A percentile compares a stretch with the other conserved stretches of the same genome.
Evolutionary conservation across 2,113 vertebrate species (phyloP).

Genomic region (Strix uralensis): DNA sequence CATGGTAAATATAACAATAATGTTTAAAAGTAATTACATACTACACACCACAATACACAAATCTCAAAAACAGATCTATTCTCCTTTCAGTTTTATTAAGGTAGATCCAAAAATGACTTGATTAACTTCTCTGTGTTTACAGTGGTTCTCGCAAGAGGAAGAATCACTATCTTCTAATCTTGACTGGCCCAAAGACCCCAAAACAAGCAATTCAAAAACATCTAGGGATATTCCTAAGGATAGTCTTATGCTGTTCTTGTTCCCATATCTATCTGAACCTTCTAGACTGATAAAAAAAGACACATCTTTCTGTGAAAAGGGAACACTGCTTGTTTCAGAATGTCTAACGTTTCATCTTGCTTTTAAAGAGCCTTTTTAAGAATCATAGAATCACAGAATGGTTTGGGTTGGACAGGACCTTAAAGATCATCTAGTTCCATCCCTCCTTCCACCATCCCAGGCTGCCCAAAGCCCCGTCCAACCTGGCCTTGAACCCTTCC

Average conservation of each 20-base stretch:
- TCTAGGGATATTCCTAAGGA: neutral
- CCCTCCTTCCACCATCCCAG: accelerated
- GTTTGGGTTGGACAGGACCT: neutral
- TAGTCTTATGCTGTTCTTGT: neutral
- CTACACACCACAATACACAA: neutral
- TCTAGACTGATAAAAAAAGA: neutral
- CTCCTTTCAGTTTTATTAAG: neutral
- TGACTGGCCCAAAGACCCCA: neutral
- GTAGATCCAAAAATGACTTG: neutral
- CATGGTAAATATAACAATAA: neutral
- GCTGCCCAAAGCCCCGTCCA: neutral
- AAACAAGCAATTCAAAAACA: neutral
- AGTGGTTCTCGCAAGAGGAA: neutral
- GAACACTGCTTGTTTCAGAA: neutral
- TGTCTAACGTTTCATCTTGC: neutral
- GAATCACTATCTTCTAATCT: neutral
- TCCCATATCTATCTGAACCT: neutral
- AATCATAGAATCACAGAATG: neutral
- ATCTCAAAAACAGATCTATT: neutral
- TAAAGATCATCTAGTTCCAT: neutral
- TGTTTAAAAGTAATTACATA: neutral
- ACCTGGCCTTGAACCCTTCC: neutral
- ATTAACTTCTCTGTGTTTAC: neutral
- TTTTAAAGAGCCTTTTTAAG: neutral
- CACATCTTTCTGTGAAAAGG: neutral